A percentile compares a stretch with the other conserved stretches of the same genome.
These are phyloP conservation scores for Sycophaga agraensis DNA, from an alignment of 1,140 invertebrate genomes.

Conservation along the genomic window DNA sequence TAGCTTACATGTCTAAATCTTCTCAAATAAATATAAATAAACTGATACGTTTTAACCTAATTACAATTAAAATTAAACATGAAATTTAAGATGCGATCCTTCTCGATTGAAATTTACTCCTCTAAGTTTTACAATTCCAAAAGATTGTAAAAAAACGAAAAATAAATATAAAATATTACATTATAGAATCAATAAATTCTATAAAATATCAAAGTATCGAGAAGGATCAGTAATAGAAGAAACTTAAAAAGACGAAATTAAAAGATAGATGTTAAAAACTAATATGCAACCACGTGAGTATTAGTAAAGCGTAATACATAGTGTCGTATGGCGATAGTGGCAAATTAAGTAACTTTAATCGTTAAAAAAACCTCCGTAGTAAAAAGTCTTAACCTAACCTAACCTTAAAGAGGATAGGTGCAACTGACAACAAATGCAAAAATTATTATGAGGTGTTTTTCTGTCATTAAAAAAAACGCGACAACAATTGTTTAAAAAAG, in stretches of 20 bases:
- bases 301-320: conserved; percentile 43
- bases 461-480: conserved; percentile 15
- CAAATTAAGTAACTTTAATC: conserved; percentile 31
- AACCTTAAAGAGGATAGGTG: conserved; percentile 23
- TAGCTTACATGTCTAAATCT: conserved; percentile 41
- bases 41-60: conserved; percentile 1
- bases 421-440: conserved; percentile 33
- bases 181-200: conserved; percentile 19
- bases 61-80: conserved; percentile 4
- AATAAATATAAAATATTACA: no score
- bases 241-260: conserved; percentile 25
- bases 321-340: conserved; percentile 26
- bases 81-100: conserved; percentile 2
- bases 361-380: conserved; percentile 18
- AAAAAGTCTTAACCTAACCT: conserved; percentile 30
- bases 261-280: conserved; percentile 29
- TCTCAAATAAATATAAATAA: conserved; percentile 45
- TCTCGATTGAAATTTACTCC: conserved; percentile 21
- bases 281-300: conserved; percentile 45
- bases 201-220: conserved; percentile 1
- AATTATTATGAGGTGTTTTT: conserved; percentile 7
- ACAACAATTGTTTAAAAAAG: conserved; percentile 37
- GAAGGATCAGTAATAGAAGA: conserved; percentile 20
- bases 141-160: no score
- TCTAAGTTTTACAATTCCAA: no score